Base-by-base conservation (phyloP, 2,113 vertebrate species). In the Geococcyx californianus region DNA sequence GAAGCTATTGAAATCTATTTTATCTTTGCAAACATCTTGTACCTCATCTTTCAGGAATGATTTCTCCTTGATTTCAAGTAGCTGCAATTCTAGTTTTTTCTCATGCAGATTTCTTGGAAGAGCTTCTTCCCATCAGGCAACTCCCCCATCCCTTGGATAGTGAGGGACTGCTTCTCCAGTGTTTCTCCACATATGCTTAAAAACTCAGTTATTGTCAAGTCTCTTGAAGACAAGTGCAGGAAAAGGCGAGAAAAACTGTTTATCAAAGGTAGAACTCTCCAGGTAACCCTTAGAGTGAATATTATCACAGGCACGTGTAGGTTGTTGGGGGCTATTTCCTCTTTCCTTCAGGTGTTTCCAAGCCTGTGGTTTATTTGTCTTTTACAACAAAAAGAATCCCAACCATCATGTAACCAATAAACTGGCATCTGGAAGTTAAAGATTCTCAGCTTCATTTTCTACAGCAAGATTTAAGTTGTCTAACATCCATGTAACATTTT, bases 81-180 rank as follows among this genome's bases (percentile, higher is more conserved):
- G 75, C 94, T 97, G 73, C 68, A 96, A 3, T 92, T 95, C 90
- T 94, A 66, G 89, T 95, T 92, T 95, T 91, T 92, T 84, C 82
- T 96, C 45, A 3, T 55, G 42, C 29, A 72, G 20, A 84, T 95
- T 84, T 90, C 80, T 95, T 90, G 84, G 90, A 96, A 97, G 91
- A 97, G 47, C 49, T 93, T 38, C 77, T 96, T 97, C 73, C 79
- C 75, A 94, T 79, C 64, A 69, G 84, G 90, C 78, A 73, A 26
- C 40, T 92, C 68, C 55, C 28, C 52, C 70, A 80, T 89, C 45
- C 58, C 64, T 92, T 85, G 70, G 58, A 58, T 84, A 77, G 87
- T 20, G 10, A 73, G 62, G 54, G 13, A 33, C 36, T 85, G 47
- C 73, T 84, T 70, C 64, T 79, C 33, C 40, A 79, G 47, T 55